phyloP scores from a whole-genome alignment of 2,113 vertebrate species.

The Xiphophorus hellerii region DNA sequence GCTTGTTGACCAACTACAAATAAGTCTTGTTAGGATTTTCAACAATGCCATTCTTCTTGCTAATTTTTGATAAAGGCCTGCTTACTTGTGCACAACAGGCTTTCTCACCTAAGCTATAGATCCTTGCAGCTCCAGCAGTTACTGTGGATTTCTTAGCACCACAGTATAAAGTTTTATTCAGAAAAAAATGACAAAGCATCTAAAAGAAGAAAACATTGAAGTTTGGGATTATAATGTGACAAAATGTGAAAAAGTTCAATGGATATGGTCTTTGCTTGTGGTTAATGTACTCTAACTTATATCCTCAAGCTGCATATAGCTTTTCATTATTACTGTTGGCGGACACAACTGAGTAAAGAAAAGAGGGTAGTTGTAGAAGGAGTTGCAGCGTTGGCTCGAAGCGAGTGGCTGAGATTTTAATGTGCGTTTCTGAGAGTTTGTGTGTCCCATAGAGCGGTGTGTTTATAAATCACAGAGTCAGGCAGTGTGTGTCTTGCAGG shows the following conservation, averaged over 20 bases:
- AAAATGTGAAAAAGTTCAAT: too few relatives aligned
- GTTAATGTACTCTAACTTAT: background rate
- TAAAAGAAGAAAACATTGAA: background rate
- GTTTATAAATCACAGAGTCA: conserved; percentile 65
- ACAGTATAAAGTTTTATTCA: too few relatives aligned
- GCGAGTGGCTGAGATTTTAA: conserved; percentile 41
- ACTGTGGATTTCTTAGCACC: background rate
- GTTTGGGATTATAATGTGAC: background rate
- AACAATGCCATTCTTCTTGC: too few relatives aligned
- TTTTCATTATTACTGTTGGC: background rate
- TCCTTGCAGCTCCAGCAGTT: background rate
- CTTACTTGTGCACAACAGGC: too few relatives aligned
- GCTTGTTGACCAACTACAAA: too few relatives aligned
- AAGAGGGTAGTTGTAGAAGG: conserved; percentile 47
- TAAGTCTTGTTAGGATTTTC: too few relatives aligned
- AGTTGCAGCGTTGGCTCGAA: conserved; percentile 34
- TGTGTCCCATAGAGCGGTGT: conserved; percentile 37
- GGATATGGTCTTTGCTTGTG: background rate
- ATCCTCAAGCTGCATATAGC: background rate
- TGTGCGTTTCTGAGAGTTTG: conserved; percentile 33
- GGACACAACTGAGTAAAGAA: background rate
- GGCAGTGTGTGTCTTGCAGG: conserved; percentile 68
- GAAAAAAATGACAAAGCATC: background rate
- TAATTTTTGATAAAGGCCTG: too few relatives aligned
- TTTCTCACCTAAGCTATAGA: background rate